Percentiles rank a stretch among this genome's conserved stretches.
Conservation (phyloP, 2,113 vertebrate genomes). For the Periophthalmodon schlosseri region DNA sequence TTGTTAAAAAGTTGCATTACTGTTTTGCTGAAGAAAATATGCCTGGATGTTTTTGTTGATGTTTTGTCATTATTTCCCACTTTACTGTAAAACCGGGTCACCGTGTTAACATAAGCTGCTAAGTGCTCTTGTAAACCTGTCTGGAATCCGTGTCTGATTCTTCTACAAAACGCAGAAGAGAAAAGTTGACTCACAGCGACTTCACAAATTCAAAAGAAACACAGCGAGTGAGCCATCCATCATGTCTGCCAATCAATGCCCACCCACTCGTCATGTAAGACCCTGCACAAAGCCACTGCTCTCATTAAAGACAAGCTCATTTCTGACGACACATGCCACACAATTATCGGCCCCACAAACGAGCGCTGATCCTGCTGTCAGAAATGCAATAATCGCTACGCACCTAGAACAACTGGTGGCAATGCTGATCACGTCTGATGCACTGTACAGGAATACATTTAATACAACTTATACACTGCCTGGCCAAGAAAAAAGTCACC, state of each 20-base stretch:
- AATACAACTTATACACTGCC: too few species aligned
- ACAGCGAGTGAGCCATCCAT: conserved; percentile 1
- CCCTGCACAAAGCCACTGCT: neutral
- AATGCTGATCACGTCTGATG: neutral
- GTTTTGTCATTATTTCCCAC: neutral
- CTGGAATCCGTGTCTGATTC: neutral
- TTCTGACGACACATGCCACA: neutral
- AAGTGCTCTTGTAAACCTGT: neutral
- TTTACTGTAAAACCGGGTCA: neutral
- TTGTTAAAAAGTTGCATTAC: neutral
- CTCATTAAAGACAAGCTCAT: conserved; percentile 1
- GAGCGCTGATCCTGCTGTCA: conserved; percentile 1
- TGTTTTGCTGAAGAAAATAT: neutral
- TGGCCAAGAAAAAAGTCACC: too few species aligned
- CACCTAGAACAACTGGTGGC: neutral
- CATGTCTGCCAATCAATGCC: conserved; percentile 9
- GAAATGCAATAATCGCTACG: neutral
- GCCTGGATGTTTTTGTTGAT: neutral
- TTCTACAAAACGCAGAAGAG: neutral
- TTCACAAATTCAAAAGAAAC: conserved; percentile 5
- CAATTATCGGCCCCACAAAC: neutral
- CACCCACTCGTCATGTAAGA: neutral
- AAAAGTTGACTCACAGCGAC: neutral
- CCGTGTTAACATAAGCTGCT: neutral
- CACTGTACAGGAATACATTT: neutral